These are phyloP conservation scores for Silurus lanzhouensis DNA, from an alignment of 2,797 vertebrate genomes.

Conservation along the genomic window DNA sequence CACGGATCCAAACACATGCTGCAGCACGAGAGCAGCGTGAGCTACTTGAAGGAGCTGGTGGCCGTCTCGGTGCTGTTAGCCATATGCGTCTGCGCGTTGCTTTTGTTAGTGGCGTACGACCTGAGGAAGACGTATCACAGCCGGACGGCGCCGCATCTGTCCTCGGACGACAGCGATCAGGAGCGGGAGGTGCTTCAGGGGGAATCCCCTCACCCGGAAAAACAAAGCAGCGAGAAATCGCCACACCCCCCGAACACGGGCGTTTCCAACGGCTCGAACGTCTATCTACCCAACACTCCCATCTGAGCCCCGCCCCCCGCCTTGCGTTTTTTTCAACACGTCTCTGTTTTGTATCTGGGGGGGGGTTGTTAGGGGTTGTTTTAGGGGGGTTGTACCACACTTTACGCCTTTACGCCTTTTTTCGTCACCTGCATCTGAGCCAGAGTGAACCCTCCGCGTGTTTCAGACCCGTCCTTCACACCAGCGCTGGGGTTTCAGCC, in stretches of 20 bases:
- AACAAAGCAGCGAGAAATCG: constrained; percentile 50
- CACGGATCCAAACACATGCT: constrained; percentile 26
- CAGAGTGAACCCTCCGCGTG: not conserved
- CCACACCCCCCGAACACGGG: constrained; percentile 53
- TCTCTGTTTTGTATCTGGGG: no score
- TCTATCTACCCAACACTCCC: constrained; percentile 74
- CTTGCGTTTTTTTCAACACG: no score
- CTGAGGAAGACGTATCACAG: constrained; percentile 59
- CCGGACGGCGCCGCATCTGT: constrained; percentile 60
- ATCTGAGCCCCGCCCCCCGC: constrained; percentile 57
- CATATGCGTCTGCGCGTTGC: constrained; percentile 64
- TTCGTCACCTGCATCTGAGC: constrained; percentile 37
- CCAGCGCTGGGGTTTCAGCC: not conserved
- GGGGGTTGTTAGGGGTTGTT: no score
- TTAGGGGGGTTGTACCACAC: not conserved
- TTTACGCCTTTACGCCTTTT: not conserved
- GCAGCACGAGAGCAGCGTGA: constrained; percentile 20
- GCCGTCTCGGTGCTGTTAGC: constrained; percentile 69
- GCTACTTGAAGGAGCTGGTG: constrained; percentile 73
- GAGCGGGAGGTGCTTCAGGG: constrained; percentile 63
- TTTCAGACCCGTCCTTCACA: no score
- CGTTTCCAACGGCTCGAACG: constrained; percentile 63
- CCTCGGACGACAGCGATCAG: not conserved
- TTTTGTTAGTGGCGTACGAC: constrained; percentile 62
- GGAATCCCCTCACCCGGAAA: constrained; percentile 26